A percentile compares a stretch with the other conserved stretches of the same genome.
These are phyloP conservation scores for Indicator maculatus DNA, from an alignment of 2,113 vertebrate species.

Conservation along the genomic window DNA sequence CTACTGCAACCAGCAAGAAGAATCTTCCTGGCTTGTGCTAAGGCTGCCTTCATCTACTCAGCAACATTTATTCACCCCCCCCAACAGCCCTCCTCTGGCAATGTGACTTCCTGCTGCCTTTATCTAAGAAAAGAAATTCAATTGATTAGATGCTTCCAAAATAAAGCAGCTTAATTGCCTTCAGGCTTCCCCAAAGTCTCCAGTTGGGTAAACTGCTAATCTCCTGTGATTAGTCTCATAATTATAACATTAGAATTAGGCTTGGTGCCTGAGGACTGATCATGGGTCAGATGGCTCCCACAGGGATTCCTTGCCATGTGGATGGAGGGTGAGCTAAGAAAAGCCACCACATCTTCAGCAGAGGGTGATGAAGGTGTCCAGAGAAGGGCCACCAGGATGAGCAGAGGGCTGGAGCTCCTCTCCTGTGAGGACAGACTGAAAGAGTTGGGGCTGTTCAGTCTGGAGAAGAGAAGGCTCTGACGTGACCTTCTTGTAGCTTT, in stretches of 20 bases:
- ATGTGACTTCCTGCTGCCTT: not conserved
- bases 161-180: constrained; percentile 16
- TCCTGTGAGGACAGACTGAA: too few relatives aligned
- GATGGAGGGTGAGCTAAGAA: not conserved
- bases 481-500: too few relatives aligned
- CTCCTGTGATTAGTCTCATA: constrained; percentile 34
- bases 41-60: not conserved
- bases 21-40: not conserved
- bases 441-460: too few relatives aligned
- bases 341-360: rapidly evolving
- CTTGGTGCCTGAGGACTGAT: not conserved
- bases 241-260: constrained; percentile 22
- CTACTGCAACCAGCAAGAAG: constrained; percentile 12
- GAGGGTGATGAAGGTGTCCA: not conserved
- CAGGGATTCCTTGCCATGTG: rapidly evolving
- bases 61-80: not conserved
- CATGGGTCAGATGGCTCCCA: not conserved
- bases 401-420: too few relatives aligned
- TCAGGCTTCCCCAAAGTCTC: constrained; percentile 13
- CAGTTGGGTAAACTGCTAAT: constrained; percentile 26
- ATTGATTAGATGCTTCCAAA: constrained; percentile 22
- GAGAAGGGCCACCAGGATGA: too few relatives aligned
- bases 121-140: constrained; percentile 37
- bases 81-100: not conserved
- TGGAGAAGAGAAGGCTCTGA: too few relatives aligned